Evolutionary conservation across 2,888 invertebrate genomes (phyloP).

Genomic region (Graphium colonna): DNA sequence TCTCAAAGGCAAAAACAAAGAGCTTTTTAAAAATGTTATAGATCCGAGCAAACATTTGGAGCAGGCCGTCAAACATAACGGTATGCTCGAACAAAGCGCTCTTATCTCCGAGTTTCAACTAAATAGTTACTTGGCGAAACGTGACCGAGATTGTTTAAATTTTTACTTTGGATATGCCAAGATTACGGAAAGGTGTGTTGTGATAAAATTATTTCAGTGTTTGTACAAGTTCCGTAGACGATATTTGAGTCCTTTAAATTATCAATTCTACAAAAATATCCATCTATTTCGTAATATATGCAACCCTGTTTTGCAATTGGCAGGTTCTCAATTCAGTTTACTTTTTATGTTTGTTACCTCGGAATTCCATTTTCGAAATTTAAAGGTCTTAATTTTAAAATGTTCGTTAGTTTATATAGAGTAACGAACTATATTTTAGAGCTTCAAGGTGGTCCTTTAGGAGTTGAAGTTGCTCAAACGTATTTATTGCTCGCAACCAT

Average conservation of each 20-base stretch:
- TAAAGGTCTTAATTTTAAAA: too few species aligned
- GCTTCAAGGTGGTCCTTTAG: not conserved
- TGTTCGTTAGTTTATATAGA: too few species aligned
- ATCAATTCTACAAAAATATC: too few species aligned
- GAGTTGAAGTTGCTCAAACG: not conserved
- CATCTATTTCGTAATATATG: too few species aligned
- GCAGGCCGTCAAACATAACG: slow-evolving; percentile 52
- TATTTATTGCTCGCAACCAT: not conserved
- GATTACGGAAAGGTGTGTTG: slow-evolving; percentile 48
- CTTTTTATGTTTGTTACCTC: too few species aligned
- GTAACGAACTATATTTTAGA: not conserved
- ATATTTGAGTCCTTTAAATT: too few species aligned
- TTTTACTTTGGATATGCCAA: slow-evolving; percentile 37
- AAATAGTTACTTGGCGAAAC: slow-evolving; percentile 61
- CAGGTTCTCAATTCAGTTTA: too few species aligned
- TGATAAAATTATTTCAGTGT: slow-evolving; percentile 25
- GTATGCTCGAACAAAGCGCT: slow-evolving; percentile 47
- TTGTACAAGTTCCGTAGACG: slow-evolving; percentile 29
- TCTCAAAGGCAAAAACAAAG: not conserved
- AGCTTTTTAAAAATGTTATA: slow-evolving; percentile 18
- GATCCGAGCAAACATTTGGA: slow-evolving; percentile 24
- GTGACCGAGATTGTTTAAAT: slow-evolving; percentile 54
- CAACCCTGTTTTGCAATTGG: too few species aligned
- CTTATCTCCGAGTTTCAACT: slow-evolving; percentile 57
- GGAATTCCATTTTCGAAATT: too few species aligned